phyloP scores from a whole-genome alignment of 2,113 vertebrate species.

The Rafetus swinhoei region DNA sequence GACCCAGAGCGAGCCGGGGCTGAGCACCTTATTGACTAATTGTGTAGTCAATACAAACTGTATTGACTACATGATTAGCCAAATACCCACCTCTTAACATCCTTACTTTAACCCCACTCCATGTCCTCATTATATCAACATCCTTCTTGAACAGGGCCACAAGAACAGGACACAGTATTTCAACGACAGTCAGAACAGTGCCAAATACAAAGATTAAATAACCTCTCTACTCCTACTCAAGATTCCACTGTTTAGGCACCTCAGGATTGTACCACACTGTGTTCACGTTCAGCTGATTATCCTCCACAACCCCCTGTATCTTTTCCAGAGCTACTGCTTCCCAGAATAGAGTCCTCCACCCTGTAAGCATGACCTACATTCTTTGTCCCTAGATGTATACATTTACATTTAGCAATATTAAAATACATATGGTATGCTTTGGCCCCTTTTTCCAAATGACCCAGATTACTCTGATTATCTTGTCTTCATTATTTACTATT shows the following conservation, averaged over 20 bases:
- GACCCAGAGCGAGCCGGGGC: no score
- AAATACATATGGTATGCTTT: not conserved
- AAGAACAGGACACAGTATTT: not conserved
- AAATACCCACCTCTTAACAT: no score
- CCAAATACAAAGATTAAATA: not conserved
- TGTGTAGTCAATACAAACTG: no score
- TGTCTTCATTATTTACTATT: not conserved
- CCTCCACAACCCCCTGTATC: not conserved
- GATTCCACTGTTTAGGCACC: not conserved
- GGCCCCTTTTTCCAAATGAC: not conserved
- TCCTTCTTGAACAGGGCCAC: not conserved
- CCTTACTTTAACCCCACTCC: no score
- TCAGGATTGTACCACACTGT: not conserved
- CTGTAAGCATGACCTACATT: not conserved
- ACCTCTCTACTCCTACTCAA: not conserved
- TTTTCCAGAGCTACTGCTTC: not conserved
- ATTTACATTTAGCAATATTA: not conserved
- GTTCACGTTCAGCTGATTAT: not conserved
- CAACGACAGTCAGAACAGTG: not conserved
- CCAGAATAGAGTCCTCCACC: not conserved
- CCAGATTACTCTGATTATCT: not conserved
- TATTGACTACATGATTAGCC: no score
- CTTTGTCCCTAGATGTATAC: not conserved
- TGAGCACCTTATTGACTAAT: no score
- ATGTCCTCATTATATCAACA: not conserved